Evolutionary conservation across 2,888 invertebrate genomes (phyloP).

Genomic region (Lochmaea capreae): DNA sequence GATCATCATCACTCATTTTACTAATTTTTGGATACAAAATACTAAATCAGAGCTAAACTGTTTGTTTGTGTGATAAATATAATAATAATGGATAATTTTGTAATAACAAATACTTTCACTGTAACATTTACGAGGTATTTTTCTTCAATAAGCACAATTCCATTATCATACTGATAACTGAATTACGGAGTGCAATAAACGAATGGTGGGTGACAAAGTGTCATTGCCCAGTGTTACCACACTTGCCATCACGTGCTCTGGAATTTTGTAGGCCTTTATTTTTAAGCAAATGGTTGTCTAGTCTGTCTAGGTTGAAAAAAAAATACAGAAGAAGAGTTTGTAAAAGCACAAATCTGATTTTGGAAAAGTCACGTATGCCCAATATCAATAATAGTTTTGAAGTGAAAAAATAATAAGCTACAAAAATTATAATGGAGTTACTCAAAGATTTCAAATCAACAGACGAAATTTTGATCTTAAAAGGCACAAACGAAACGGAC

Average conservation of each 20-base stretch:
- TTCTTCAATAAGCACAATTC: no score
- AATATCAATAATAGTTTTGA: neutral
- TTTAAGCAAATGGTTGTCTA: no score
- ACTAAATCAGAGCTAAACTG: neutral
- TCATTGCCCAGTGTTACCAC: no score
- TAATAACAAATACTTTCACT: neutral
- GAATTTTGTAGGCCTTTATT: no score
- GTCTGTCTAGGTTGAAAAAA: no score
- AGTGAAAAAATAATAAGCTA: neutral
- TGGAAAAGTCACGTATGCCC: slow-evolving; percentile 1
- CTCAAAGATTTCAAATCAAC: slow-evolving; percentile 30
- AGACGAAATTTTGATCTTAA: slow-evolving; percentile 38
- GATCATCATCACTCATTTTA: slow-evolving; percentile 92
- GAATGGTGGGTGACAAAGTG: no score
- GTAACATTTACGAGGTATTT: no score
- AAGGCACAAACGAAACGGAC: slow-evolving; percentile 25
- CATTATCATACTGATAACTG: no score
- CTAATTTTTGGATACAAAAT: slow-evolving; percentile 4
- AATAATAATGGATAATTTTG: neutral
- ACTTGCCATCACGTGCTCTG: no score
- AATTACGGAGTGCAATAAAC: no score
- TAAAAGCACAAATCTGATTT: neutral
- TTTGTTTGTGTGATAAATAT: neutral
- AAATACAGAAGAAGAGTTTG: slow-evolving; percentile 1
- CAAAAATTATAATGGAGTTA: slow-evolving; percentile 37